Base-by-base conservation (phyloP, 2,888 invertebrate species). In the Brachynemurus nebulosus region DNA sequence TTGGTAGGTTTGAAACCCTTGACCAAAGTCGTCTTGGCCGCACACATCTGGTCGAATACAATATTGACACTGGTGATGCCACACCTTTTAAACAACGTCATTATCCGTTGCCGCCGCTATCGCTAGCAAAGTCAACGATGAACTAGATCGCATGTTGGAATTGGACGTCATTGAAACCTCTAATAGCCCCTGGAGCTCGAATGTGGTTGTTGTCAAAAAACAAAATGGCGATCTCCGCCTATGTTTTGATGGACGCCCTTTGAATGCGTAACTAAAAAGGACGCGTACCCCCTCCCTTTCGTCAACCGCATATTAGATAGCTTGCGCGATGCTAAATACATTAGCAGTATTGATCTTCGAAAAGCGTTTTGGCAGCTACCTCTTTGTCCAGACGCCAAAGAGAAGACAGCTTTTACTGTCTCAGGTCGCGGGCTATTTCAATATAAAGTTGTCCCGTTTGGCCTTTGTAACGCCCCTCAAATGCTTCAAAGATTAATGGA, bases 361-460 rank as follows among this genome's bases (percentile, higher is more conserved):
- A 12, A 12, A 17, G 45, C 45, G 9, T 45, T 40, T n/a, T 17
- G 51, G 16, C 37, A 37, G 14, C 4, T 37, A 18, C 37, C 18
- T 5, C 11, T 37, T 14, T 8, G 6, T 5, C 6, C 6, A 11
- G 5, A 4, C 4, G 4, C 9, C 5, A 14, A 14, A 16, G 19
- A 37, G 7, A 19, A 19, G 14, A 37, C 17, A 19, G 37, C 17
- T 9, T 18, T 18, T n/a, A 37, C 19, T 16, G 17, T 37, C 9
- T 7, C 33, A 50, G 8, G 51, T 44, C 33, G 36, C 48, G 6
- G 25, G 25, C 40, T 40, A 11, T 9, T 18, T 12, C 12, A 39
- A 36, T 19, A 8, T 36, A 2, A 40, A 27, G 11, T 16, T 16
- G 12, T 34, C 11, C 7, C 34, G 5, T 34, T 34, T 14, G 34